Base-by-base conservation (phyloP, 2,113 vertebrate genomes). In the Albula glossodonta region DNA sequence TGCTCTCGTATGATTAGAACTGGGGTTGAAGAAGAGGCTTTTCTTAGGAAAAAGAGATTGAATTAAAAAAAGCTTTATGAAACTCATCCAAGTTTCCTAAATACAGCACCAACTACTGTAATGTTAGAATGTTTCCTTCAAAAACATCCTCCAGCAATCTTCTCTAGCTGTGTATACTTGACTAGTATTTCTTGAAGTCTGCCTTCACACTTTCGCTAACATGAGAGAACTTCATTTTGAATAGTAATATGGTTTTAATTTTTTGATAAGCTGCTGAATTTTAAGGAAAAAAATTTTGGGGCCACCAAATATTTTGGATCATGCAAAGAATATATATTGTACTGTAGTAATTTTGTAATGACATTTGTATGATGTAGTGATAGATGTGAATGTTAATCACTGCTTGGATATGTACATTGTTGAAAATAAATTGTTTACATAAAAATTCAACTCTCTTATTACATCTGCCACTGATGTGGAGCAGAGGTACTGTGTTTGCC, bases 291-390 rank as follows among this genome's bases (percentile, higher is more conserved):
- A 87, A 90, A 93, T 90, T 96, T 96, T 95, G 97, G 97, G 97
- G 97, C 97, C 97, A 98, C 97, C 96, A 98, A 97, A 97, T 98
- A 97, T 98, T 98, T 98, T 98, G 97, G 95, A 98, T 97, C 97
- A 98, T 99, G 97, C 97, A 98, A 97, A 98, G 96, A 98, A 96
- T 98, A 97, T 98, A 98, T 98, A 98, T 97, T 99, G 97, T 98
- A 98, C 96, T 99, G 97, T 98, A 98, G 97, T 98, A 98, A 97
- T 97, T 98, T 98, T 99, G 97, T 99, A 99, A 96, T 94, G 96
- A 98, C 97, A 97, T 99, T 98, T 98, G 97, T 98, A 98, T 97
- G 96, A 98, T 96, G 96, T 95, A 94, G 90, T 98, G 96, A 97
- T 98, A 97, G 96, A 97, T 95, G 96, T 97, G 97, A 96, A 96